phyloP scores from a whole-genome alignment of 2,888 invertebrate species.

The Theretra japonica region DNA sequence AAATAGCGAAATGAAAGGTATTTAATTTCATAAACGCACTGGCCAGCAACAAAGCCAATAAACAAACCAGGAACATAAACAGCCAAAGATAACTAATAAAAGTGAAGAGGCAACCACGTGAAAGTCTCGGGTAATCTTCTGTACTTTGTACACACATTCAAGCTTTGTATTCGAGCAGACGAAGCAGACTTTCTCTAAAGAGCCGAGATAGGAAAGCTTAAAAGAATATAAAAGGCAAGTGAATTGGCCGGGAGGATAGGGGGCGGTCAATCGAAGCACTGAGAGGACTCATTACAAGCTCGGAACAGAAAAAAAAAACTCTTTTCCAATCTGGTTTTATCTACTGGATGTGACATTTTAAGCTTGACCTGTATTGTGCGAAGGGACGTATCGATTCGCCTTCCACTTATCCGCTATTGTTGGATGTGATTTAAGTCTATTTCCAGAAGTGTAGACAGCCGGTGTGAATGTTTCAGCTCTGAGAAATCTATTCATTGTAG shows the following conservation, averaged over 20 bases:
- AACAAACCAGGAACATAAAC: not conserved
- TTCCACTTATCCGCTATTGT: conserved; percentile 16
- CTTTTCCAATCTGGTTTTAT: conserved; percentile 47
- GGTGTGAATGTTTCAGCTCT: conserved; percentile 22
- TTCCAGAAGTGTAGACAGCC: conserved; percentile 17
- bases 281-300: conserved; percentile 76
- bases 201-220: conserved; percentile 59
- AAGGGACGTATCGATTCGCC: conserved; percentile 27
- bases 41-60: not conserved
- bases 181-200: conserved; percentile 45
- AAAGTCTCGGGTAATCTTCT: conserved; percentile 28
- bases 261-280: conserved; percentile 78
- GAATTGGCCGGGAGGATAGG: conserved; percentile 68
- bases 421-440: conserved; percentile 27
- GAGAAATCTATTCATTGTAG: conserved; percentile 12
- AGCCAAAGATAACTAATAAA: conserved; percentile 22
- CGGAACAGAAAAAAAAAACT: conserved; percentile 52
- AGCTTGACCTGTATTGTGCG: conserved; percentile 44
- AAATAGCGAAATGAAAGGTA: no score
- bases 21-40: no score
- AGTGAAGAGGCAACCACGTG: conserved; percentile 23
- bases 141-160: conserved; percentile 51
- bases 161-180: conserved; percentile 58
- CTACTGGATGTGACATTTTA: conserved; percentile 44
- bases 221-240: conserved; percentile 73